Evolutionary conservation across 1,140 invertebrate species (phyloP), one percentile per base, ranked within the genome.

Genomic region (Atta texana): DNA sequence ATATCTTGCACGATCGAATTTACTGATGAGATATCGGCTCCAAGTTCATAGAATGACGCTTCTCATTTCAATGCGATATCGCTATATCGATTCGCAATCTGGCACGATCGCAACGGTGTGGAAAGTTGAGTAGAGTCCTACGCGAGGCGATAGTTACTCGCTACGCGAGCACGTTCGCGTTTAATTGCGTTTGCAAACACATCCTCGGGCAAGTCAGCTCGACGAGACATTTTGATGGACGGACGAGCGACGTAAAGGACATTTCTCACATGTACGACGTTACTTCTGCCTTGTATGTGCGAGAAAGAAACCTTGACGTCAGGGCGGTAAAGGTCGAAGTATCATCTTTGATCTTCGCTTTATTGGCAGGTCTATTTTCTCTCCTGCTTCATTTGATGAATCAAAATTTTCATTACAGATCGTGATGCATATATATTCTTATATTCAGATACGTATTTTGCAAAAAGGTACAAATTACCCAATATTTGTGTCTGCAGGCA

Each of bases 271-370:
- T 61, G 55, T 69, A 68, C 28, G 34, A 55, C n/a, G 44, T 34
- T 77, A 31, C 59, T 78, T 49, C 59, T 57, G n/a, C 49, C 49
- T 53, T 53, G 44, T 66, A 39, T 39, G 59, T 66, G 75, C 28
- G 31, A 76, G 61, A 78, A 64, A 24, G 39, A 74, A 84, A 64
- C 44, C 72, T 51, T 66, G 80, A 75, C 59, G 61, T 64, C 61
- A 66, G 49, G 21, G 28, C 74, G 61, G 76, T 55, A 85, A 85
- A 85, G 74, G 74, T 84, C 49, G 66, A 55, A 84, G 28, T 72
- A 39, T 8, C 24, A 82, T 82, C 85, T 84, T 82, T 87, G 53
- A 87, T 82, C 85, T 64, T 39, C 31, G 53, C 57, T 71, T 87
- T 63, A 44, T 10, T 31, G 31, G 31, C 21, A 28, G 53, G 44